Evolutionary conservation across 2,113 vertebrate species (phyloP).

Genomic region (Rhinoderma darwinii): DNA sequence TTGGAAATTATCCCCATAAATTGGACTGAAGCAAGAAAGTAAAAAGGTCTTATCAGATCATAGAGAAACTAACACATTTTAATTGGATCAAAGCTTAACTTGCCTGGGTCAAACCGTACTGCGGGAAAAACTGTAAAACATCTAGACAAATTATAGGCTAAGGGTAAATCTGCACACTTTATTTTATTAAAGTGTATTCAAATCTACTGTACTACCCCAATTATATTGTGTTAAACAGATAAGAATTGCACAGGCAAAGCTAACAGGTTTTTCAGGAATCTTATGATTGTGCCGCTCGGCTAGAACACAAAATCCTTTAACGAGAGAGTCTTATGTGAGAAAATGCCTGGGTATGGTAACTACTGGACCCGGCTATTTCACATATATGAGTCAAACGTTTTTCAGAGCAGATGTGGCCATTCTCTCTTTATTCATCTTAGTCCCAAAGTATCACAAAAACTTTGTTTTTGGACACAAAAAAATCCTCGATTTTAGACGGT

Average conservation of each 20-base stretch:
- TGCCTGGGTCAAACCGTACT: slow-evolving; percentile 32
- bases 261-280: slow-evolving; percentile 22
- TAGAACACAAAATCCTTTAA: slow-evolving; percentile 37
- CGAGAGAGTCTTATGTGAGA: background rate
- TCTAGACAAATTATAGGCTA: slow-evolving; percentile 49
- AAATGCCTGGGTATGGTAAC: background rate
- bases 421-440: background rate
- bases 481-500: background rate
- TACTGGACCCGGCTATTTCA: background rate
- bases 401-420: background rate
- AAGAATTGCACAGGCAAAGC: slow-evolving; percentile 20
- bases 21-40: background rate
- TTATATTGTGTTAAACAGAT: slow-evolving; percentile 44
- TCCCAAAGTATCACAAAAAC: background rate
- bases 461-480: background rate
- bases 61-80: slow-evolving; percentile 18
- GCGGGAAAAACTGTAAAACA: slow-evolving; percentile 9
- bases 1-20: too few species aligned
- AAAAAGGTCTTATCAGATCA: slow-evolving; percentile 4
- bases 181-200: slow-evolving; percentile 54
- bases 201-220: slow-evolving; percentile 35
- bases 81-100: slow-evolving; percentile 50
- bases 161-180: slow-evolving; percentile 35
- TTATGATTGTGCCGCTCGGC: background rate
- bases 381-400: background rate